A percentile compares a stretch with the other conserved stretches of the same genome.
These are phyloP conservation scores for Xestoiulus laeticollis DNA, from an alignment of 2,888 invertebrate species.

Conservation along the genomic window DNA sequence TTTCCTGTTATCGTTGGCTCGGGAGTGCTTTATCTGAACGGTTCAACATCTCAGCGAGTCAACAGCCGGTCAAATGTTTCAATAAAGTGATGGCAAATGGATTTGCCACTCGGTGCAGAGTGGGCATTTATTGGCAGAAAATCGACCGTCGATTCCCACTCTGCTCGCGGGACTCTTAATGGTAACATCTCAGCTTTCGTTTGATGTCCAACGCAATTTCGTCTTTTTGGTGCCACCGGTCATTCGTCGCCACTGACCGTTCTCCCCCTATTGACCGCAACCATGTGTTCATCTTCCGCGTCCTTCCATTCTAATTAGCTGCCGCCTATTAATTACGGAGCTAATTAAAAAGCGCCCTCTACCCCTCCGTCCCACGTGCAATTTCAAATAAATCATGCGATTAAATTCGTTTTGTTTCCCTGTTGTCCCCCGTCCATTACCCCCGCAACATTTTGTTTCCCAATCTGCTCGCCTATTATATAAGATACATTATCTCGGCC, in stretches of 20 bases:
- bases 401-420: constrained; percentile 37
- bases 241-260: not conserved
- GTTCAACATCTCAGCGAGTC: not conserved
- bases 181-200: not conserved
- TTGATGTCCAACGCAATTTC: not conserved
- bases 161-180: not conserved
- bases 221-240: not conserved
- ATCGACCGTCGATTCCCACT: not conserved
- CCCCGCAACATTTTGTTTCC: constrained; percentile 11
- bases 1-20: not conserved
- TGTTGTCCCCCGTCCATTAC: constrained; percentile 13
- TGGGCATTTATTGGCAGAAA: not conserved
- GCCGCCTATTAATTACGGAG: not conserved
- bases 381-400: constrained; percentile 28
- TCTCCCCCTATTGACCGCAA: not conserved
- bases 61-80: constrained; percentile 9
- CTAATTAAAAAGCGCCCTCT: constrained; percentile 7
- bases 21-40: not conserved
- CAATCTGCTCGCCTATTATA: constrained; percentile 33
- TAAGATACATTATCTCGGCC: constrained; percentile 33
- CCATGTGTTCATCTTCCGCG: constrained; percentile 7
- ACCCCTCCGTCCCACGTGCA: not conserved
- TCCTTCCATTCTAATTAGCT: not conserved
- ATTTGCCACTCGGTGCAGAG: not conserved
- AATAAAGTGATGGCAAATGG: constrained; percentile 9